Percentiles rank a stretch among this genome's conserved stretches.
phyloP scores from a whole-genome alignment of 1,140 invertebrate genomes.

The Drosophila athabasca region DNA sequence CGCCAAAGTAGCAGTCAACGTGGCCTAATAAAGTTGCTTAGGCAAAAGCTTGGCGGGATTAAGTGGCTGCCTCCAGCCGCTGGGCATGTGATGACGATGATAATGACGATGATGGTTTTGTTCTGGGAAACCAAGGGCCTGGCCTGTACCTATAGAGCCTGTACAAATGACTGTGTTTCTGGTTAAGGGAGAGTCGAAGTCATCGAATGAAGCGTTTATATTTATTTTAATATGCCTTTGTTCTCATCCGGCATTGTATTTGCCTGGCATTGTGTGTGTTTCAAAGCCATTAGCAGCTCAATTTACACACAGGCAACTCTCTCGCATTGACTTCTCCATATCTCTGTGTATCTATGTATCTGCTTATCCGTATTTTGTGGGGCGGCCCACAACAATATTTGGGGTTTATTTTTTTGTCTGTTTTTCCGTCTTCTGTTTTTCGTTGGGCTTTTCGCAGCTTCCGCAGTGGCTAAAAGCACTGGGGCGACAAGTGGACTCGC shows the following conservation, averaged over 20 bases:
- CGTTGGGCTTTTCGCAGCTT: conserved; percentile 3
- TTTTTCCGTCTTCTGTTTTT: conserved; percentile 24
- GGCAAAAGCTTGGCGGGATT: conserved; percentile 54
- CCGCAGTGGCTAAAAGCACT: conserved; percentile 59
- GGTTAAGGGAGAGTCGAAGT: too few relatives aligned
- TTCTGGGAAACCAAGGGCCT: conserved; percentile 24
- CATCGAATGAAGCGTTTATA: conserved; percentile 5
- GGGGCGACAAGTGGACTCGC: conserved; percentile 60
- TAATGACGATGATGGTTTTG: conserved; percentile 23
- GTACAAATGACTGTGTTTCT: too few relatives aligned
- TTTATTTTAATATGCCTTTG: conserved; percentile 56
- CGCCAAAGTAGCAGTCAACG: conserved; percentile 74
- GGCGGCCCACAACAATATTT: conserved; percentile 69
- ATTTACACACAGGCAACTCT: conserved; percentile 62
- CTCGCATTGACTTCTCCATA: conserved; percentile 36
- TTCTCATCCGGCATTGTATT: conserved; percentile 47
- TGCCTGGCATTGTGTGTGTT: conserved; percentile 37
- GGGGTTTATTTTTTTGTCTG: conserved; percentile 32
- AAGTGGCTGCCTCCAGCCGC: conserved; percentile 33
- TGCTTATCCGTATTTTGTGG: conserved; percentile 9
- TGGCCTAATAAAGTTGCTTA: conserved; percentile 79
- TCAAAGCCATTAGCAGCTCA: conserved; percentile 73
- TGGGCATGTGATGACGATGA: conserved; percentile 1
- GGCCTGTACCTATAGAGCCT: neutral
- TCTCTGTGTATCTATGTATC: conserved; percentile 36